Evolutionary conservation across 2,113 vertebrate genomes (phyloP).

Genomic region (Neofelis nebulosa): DNA sequence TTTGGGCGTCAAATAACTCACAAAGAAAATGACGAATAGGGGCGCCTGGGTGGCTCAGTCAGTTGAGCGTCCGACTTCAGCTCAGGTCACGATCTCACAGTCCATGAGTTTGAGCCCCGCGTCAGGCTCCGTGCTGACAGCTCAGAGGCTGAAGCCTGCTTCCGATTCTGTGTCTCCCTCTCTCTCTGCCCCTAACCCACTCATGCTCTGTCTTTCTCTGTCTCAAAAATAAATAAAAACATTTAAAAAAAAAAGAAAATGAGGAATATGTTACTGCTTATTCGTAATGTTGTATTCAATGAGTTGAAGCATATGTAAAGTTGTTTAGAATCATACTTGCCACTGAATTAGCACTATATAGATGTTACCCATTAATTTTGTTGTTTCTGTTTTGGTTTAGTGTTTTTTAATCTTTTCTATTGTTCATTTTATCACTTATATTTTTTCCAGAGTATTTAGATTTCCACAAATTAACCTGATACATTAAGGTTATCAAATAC

Average conservation of each 20-base stretch:
- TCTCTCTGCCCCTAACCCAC: too few species aligned
- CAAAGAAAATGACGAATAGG: neutral
- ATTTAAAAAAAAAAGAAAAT: too few species aligned
- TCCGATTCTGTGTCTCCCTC: too few species aligned
- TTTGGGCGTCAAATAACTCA: neutral
- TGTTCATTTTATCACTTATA: neutral
- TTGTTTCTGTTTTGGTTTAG: neutral
- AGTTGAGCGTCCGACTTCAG: too few species aligned
- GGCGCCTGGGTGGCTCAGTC: too few species aligned
- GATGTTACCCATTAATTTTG: neutral
- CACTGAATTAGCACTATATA: neutral
- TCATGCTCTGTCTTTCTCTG: too few species aligned
- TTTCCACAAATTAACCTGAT: neutral
- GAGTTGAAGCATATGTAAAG: neutral
- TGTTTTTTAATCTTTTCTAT: neutral
- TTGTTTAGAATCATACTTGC: neutral
- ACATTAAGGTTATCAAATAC: neutral
- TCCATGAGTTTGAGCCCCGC: too few species aligned
- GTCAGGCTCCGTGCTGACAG: too few species aligned
- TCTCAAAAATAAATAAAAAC: too few species aligned
- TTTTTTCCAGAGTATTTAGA: neutral
- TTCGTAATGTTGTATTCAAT: neutral
- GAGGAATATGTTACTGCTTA: neutral
- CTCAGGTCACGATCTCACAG: too few species aligned
- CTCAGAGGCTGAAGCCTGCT: too few species aligned